Evolutionary conservation across 2,888 invertebrate genomes (phyloP).

Genomic region (Nemotelus nigrinus): DNA sequence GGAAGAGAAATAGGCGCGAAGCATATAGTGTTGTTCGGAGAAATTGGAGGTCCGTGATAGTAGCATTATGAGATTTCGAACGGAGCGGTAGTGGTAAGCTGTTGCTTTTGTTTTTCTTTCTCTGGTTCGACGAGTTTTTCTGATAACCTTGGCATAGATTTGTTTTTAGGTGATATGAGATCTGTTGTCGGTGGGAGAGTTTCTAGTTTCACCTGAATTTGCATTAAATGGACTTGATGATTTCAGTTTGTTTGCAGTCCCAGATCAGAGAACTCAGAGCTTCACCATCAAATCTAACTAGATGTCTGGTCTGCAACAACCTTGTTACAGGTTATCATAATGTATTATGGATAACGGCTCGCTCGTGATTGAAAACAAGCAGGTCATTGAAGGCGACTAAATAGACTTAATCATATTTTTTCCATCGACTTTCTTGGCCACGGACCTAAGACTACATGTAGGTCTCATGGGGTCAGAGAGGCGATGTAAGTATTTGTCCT

Average conservation of each 20-base stretch:
- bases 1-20: slow-evolving; percentile 9
- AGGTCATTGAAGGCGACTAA: slow-evolving; percentile 21
- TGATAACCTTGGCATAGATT: slow-evolving; percentile 29
- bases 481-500: background rate
- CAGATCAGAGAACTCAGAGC: background rate
- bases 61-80: no score
- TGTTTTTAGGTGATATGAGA: background rate
- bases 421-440: background rate
- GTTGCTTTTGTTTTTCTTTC: slow-evolving; percentile 34
- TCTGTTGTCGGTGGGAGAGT: background rate
- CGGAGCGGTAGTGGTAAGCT: slow-evolving; percentile 26
- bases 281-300: background rate
- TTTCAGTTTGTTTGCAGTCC: background rate
- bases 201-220: slow-evolving; percentile 15
- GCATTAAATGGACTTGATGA: slow-evolving; percentile 8
- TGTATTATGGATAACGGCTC: background rate
- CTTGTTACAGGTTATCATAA: background rate
- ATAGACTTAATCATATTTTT: slow-evolving; percentile 16
- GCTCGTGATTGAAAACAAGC: slow-evolving; percentile 36
- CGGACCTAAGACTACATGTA: background rate
- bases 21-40: background rate
- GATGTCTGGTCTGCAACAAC: background rate
- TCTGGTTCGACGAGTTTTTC: background rate
- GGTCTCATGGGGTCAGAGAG: background rate
- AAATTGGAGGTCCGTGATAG: background rate